Evolutionary conservation across 2,888 invertebrate genomes (phyloP).

Genomic region (Halictus quadricinctus): DNA sequence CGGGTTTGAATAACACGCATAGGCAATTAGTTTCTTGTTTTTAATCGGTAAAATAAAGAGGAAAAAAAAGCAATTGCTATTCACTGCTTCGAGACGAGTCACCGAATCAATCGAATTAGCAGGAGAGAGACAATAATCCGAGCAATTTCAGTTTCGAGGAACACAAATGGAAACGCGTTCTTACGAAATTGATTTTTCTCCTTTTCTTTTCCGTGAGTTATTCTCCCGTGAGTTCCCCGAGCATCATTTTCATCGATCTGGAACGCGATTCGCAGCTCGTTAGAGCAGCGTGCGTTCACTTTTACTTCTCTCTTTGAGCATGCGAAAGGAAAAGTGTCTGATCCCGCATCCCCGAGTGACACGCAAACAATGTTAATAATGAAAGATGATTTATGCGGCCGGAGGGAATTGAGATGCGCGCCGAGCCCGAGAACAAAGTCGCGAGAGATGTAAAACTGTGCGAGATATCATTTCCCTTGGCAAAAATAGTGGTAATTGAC

Average conservation of each 20-base stretch:
- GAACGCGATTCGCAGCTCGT: neutral
- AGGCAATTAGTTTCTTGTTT: neutral
- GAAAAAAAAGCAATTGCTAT: neutral
- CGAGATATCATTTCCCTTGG: neutral
- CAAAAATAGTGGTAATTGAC: conserved; percentile 24
- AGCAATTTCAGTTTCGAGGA: neutral
- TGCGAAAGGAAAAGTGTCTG: conserved; percentile 4
- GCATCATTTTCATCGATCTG: neutral
- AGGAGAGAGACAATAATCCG: too few relatives aligned
- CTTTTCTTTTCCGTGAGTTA: too few relatives aligned
- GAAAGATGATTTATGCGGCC: neutral
- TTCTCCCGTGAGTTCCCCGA: neutral
- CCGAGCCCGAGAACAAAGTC: neutral
- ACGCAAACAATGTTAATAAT: neutral
- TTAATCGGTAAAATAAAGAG: neutral
- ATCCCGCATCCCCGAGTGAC: neutral
- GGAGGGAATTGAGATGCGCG: neutral
- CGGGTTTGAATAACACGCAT: neutral
- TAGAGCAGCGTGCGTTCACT: neutral
- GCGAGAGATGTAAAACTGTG: neutral
- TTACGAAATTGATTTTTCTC: neutral
- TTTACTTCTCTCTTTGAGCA: neutral
- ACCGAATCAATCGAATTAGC: neutral
- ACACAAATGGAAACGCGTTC: too few relatives aligned
- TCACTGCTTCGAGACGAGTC: neutral